Percentiles rank a stretch among this genome's conserved stretches.
Conservation (phyloP, 2,888 invertebrate genomes). For the Troides oblongomaculatus region DNA sequence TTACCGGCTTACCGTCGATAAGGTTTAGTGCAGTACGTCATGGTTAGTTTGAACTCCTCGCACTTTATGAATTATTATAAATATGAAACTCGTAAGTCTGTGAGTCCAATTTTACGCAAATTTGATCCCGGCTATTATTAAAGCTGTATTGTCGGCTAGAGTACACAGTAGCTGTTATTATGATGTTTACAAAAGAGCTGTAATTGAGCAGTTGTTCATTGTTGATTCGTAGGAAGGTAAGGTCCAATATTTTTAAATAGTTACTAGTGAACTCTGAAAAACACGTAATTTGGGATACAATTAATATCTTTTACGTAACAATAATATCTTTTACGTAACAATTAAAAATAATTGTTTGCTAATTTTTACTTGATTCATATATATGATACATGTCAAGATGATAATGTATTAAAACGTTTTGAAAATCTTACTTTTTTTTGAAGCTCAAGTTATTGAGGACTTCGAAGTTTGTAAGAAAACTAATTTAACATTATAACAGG, state of each 20-base stretch:
- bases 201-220: conserved; percentile 46
- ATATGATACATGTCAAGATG: too few species aligned
- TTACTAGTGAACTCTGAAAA: background rate
- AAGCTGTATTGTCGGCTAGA: conserved; percentile 33
- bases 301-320: background rate
- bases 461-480: too few species aligned
- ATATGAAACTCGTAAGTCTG: conserved; percentile 62
- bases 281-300: background rate
- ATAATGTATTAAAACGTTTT: too few species aligned
- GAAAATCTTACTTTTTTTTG: too few species aligned
- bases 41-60: conserved; percentile 75
- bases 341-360: background rate
- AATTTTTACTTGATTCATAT: background rate
- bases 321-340: background rate
- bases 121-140: conserved; percentile 70
- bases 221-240: conserved; percentile 36
- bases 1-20: conserved; percentile 69
- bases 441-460: too few species aligned
- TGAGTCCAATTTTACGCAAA: conserved; percentile 77
- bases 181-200: conserved; percentile 47
- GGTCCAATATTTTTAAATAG: conserved; percentile 21
- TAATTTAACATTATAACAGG: too few species aligned
- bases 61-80: conserved; percentile 76
- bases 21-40: conserved; percentile 70
- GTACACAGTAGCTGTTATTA: conserved; percentile 33